Conservation (phyloP, 2,113 vertebrate species). For the Atlantisia rogersi region DNA sequence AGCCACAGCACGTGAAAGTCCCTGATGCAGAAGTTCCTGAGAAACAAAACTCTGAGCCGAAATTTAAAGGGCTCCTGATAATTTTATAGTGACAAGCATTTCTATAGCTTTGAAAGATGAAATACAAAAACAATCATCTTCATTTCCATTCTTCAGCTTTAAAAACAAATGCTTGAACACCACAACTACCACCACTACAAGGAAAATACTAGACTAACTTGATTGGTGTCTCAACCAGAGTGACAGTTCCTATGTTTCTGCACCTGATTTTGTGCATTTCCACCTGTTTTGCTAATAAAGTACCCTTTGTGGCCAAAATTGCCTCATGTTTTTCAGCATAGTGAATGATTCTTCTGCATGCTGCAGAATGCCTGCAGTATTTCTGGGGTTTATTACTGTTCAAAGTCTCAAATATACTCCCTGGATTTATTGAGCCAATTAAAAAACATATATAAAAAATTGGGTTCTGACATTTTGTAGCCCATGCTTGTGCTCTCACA, state of each 20-base stretch:
- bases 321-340: not conserved
- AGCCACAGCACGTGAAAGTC: not conserved
- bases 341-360: not conserved
- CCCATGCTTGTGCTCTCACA: rapidly evolving
- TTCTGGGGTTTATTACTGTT: not conserved
- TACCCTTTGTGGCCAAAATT: not conserved
- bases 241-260: not conserved
- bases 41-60: not conserved
- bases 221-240: not conserved
- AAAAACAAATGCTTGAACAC: not conserved
- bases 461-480: not conserved
- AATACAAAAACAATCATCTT: not conserved
- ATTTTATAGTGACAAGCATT: not conserved
- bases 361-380: not conserved
- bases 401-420: not conserved
- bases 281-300: not conserved
- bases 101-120: not conserved
- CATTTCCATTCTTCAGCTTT: not conserved
- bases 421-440: not conserved
- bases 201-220: not conserved
- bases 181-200: not conserved
- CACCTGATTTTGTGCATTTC: not conserved
- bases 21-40: conserved; percentile 7
- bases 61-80: not conserved
- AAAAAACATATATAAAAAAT: not conserved